Conservation (phyloP, 1,140 invertebrate genomes). For the Pogonomyrmex barbatus region DNA sequence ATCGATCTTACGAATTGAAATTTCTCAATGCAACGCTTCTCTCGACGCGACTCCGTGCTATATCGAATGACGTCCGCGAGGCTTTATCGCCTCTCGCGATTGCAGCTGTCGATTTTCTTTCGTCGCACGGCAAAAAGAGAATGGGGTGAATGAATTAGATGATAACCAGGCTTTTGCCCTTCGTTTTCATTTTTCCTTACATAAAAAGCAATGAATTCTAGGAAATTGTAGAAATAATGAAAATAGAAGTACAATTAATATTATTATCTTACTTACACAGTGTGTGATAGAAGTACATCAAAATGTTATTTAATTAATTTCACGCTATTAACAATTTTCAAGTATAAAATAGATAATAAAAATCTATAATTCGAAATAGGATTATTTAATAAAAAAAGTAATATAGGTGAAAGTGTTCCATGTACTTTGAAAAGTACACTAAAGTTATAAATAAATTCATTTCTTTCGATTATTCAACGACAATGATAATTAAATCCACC, state of each 20-base stretch:
- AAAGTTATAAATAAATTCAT: neutral
- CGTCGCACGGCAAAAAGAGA: constrained; percentile 12
- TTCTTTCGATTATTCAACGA: neutral
- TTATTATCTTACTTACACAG: neutral
- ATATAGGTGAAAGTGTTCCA: neutral
- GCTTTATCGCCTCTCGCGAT: constrained; percentile 59
- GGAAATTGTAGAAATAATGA: neutral
- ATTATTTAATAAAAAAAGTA: neutral
- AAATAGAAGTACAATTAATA: neutral
- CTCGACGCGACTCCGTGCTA: constrained; percentile 55
- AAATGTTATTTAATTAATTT: constrained; percentile 9
- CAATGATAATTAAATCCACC: constrained; percentile 20
- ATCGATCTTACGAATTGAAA: constrained; percentile 69
- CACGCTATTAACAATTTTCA: neutral
- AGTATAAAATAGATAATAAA: neutral
- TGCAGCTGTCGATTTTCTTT: constrained; percentile 39
- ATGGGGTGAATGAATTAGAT: constrained; percentile 9
- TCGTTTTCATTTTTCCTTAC: neutral
- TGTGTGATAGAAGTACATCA: neutral
- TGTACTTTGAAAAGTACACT: neutral
- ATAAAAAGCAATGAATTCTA: neutral
- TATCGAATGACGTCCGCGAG: constrained; percentile 64
- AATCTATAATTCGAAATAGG: neutral
- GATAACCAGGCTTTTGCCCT: neutral
- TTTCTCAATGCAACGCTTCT: constrained; percentile 71